Evolutionary conservation across 1,140 invertebrate species (phyloP).

Genomic region (Drosophila ficusphila): DNA sequence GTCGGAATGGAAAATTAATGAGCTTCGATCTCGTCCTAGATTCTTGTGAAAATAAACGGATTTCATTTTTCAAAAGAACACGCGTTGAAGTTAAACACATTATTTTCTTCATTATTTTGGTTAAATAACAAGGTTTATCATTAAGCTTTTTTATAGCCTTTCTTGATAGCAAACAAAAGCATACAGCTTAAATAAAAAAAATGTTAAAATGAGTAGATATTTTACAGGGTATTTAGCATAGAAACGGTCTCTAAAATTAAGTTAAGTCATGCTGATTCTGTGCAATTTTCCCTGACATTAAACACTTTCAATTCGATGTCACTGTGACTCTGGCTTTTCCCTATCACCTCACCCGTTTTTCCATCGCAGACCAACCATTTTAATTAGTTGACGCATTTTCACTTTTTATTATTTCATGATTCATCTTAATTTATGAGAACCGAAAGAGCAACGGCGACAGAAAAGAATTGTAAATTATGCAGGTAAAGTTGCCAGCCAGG

Average conservation of each 20-base stretch:
- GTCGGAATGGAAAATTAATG: slow-evolving; percentile 17
- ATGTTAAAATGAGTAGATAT: no score
- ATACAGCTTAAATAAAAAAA: no score
- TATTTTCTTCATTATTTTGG: no score
- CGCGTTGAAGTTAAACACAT: no score
- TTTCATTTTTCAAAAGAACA: not conserved
- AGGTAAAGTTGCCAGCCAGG: slow-evolving; percentile 50
- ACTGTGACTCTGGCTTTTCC: not conserved
- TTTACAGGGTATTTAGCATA: not conserved
- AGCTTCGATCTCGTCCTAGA: slow-evolving; percentile 6
- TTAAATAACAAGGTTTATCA: no score
- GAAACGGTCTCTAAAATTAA: not conserved
- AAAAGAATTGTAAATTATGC: slow-evolving; percentile 69
- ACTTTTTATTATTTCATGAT: slow-evolving; percentile 59
- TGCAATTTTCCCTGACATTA: slow-evolving; percentile 69
- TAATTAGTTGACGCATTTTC: slow-evolving; percentile 67
- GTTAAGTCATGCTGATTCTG: slow-evolving; percentile 27
- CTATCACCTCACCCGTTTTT: not conserved
- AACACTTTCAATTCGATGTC: slow-evolving; percentile 49
- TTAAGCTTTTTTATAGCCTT: no score
- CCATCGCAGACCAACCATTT: slow-evolving; percentile 20
- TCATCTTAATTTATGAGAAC: slow-evolving; percentile 63
- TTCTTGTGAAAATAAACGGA: not conserved
- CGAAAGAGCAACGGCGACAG: slow-evolving; percentile 7
- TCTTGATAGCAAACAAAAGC: no score